Evolutionary conservation across 1,140 invertebrate genomes (phyloP), one percentile per base, ranked within the genome.

Genomic region (Macrobrachium rosenbergii): DNA sequence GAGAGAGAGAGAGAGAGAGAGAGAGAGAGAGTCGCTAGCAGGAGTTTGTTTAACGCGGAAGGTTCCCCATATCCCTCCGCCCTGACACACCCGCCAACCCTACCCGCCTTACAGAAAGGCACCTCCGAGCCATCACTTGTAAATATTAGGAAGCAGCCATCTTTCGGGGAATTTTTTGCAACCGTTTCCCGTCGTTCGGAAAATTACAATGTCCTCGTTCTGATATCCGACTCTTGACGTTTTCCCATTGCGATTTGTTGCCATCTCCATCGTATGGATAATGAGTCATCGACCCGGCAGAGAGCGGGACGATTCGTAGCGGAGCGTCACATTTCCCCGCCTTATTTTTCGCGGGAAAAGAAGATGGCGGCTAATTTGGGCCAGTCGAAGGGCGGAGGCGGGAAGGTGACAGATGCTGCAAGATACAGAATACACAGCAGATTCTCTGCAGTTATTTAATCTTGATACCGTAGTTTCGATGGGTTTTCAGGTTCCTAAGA

Each of bases 361-460:
- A 84, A 84, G 82, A 84, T 84, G 82, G 82, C 82, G 82, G 82
- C 82, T 84, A 84, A 84, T 84, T 84, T 84, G 73, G 73, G 21
- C 37, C 69, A 77, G 73, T 43, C 69, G 73, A 76, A 83, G 82
- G 72, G 82, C n/a, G 58, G 28, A 59, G 23, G 28, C 23, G 59
- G 17, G 19, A 59, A 77, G 82, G 82, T 77, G 82, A 63, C 82
- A 84, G 82, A 77, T 16, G 59, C 60, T 77, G 82, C 72, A 64
- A 76, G 72, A 84, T 23, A 21, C 73, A 37, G 52, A 16, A 62
- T 52, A 52, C 52, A 52, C 52, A 52, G 52, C 12, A 10, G 52
- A 10, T 52, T 52, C 52, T 52, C 52, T 52, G 52, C 52, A 52
- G 8, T 52, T 52, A 52, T 52, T 52, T 52, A 52, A 52, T 12